Evolutionary conservation across 64 coral and sea anemone genomes (phyloP).

Genomic region (Trachythela sp.): DNA sequence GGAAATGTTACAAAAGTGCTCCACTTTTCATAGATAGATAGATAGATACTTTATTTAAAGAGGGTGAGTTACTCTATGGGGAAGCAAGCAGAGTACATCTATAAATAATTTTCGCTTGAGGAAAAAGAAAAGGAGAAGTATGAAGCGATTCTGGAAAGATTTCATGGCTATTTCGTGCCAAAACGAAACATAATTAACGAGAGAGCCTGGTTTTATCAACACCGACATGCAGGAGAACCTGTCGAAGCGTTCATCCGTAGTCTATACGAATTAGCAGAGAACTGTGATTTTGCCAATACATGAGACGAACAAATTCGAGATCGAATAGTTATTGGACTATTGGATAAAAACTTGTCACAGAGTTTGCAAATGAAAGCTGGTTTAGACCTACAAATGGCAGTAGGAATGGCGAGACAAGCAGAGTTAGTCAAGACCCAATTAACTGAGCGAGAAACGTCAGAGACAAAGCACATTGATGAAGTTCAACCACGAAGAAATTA

Average conservation of each 20-base stretch:
- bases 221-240: not conserved
- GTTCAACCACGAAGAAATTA: not conserved
- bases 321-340: conserved; percentile 23
- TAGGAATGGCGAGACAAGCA: not conserved
- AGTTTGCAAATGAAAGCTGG: conserved; percentile 13
- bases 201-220: not conserved
- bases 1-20: too few relatives aligned
- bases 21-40: too few relatives aligned
- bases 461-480: not conserved
- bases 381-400: not conserved
- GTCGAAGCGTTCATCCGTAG: too few relatives aligned
- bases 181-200: conserved; percentile 20
- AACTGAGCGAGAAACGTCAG: not conserved
- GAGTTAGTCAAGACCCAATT: not conserved
- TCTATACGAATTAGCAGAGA: conserved; percentile 13
- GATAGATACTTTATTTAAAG: too few relatives aligned
- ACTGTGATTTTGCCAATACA: conserved; percentile 28
- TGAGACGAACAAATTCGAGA: conserved; percentile 31
- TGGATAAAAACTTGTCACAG: conserved; percentile 23
- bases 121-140: not conserved
- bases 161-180: conserved; percentile 19
- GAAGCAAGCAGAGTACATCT: not conserved
- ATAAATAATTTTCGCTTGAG: conserved; percentile 1
- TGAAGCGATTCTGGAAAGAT: not conserved
- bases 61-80: conserved; percentile 7